Evolutionary conservation across 2,888 invertebrate species (phyloP).

Genomic region (Polyploca ridens): DNA sequence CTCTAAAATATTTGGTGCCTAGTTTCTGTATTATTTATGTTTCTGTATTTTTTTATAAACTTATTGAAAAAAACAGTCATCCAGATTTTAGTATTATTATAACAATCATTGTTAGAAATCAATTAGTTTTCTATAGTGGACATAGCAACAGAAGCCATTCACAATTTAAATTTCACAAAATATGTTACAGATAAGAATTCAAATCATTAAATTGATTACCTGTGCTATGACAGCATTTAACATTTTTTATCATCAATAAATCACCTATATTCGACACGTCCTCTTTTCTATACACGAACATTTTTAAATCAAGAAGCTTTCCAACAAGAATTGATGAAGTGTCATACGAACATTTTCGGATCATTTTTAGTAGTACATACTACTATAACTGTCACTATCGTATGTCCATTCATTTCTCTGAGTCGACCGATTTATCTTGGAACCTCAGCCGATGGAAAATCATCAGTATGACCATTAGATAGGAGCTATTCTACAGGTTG

Average conservation of each 20-base stretch:
- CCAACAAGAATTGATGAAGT: constrained; percentile 70
- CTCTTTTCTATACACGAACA: not conserved
- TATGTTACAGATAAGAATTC: not conserved
- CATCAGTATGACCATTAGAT: constrained; percentile 38
- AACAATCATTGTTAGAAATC: no score
- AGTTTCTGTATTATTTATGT: no score
- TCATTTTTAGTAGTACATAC: constrained; percentile 68
- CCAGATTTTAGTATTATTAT: no score
- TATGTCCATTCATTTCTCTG: constrained; percentile 67
- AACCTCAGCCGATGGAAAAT: constrained; percentile 29
- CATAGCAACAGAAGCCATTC: not conserved
- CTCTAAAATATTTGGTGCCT: no score
- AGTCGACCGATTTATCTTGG: constrained; percentile 32
- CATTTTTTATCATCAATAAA: not conserved
- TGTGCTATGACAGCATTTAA: not conserved
- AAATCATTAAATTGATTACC: not conserved
- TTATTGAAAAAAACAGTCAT: no score
- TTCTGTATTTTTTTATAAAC: no score
- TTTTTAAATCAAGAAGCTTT: constrained; percentile 1
- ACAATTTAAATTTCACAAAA: not conserved
- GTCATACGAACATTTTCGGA: constrained; percentile 65
- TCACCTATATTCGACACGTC: not conserved
- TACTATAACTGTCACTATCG: constrained; percentile 70
- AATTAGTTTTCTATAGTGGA: not conserved
- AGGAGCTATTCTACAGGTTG: constrained; percentile 25